A percentile compares a stretch with the other conserved stretches of the same genome.
These are phyloP conservation scores for Halisarca cf. caerulea DNA, from an alignment of 37 sponge, comb jelly and placozoan species.

Conservation along the genomic window DNA sequence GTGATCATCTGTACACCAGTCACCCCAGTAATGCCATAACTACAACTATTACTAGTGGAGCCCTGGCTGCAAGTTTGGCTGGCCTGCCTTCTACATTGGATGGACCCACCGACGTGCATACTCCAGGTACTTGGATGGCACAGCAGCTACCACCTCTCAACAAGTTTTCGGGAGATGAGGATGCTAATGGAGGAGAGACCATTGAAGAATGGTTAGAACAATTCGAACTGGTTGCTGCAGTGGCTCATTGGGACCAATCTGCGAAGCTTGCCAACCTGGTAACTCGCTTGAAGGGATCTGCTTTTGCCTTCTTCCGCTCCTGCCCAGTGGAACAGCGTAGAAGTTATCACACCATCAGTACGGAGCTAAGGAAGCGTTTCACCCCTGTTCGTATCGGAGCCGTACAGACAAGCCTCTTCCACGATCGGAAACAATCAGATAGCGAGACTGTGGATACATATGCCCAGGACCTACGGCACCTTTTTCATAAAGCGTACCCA, in stretches of 20 bases:
- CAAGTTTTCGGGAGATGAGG: constrained; percentile 9
- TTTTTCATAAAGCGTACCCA: constrained; percentile 33
- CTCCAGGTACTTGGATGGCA: no score
- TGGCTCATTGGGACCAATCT: constrained; percentile 22
- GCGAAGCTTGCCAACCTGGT: constrained; percentile 40
- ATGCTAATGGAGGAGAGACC: constrained; percentile 30
- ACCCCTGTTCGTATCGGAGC: constrained; percentile 38
- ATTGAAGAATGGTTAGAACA: constrained; percentile 53
- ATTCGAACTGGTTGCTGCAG: constrained; percentile 36
- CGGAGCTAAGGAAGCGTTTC: constrained; percentile 33
- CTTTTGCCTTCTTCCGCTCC: constrained; percentile 52
- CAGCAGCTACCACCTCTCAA: neutral
- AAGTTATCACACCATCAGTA: constrained; percentile 21
- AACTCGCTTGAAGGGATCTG: constrained; percentile 29
- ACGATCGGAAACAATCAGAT: constrained; percentile 30
- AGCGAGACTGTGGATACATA: constrained; percentile 55
- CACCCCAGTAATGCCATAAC: no score
- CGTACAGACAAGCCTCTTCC: constrained; percentile 44
- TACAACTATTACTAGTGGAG: no score
- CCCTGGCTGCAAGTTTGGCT: no score
- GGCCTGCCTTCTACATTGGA: no score
- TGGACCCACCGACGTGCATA: no score
- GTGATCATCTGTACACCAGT: no score
- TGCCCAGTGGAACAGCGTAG: constrained; percentile 27
- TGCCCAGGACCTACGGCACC: constrained; percentile 50